Base-by-base conservation (phyloP, 2,888 invertebrate genomes). In the Sinhomidia bicolor region DNA sequence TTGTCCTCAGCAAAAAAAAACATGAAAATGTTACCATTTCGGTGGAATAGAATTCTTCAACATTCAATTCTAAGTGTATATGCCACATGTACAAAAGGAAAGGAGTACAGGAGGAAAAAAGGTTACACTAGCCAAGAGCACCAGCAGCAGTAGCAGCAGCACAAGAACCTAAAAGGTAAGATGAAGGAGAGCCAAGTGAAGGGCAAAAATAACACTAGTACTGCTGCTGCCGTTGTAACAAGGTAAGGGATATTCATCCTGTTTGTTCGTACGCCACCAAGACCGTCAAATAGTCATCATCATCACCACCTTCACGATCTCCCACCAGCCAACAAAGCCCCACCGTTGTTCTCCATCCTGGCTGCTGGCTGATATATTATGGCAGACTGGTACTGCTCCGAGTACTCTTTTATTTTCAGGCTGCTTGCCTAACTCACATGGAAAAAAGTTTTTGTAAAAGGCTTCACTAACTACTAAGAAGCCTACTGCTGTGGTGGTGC, bases 71-170 rank as follows among this genome's bases (percentile, higher is more conserved):
- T 51, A 3, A 3, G 51, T 17, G 1, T 54, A n/a, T 20, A 9
- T 4, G 7, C 36, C 20, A 74, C 60, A 54, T 20, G 60, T 5
- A 47, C 41, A 47, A 6, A 12, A 47, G 3, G 44, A 36, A 29
- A 54, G 14, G 57, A 23, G 23, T 62, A 60, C 41, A 80, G 80
- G 80, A 80, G 44, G 80, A 57, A 80, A 78, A 78, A 80, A 80
- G 60, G 57, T 60, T 44, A 62, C 57, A 54, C n/a, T n/a, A n/a
- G n/a, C n/a, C n/a, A 60, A 80, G 41, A 80, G 80, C n/a, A n/a
- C 80, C 80, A 80, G 9, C 41, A 80, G 62, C 60, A 57, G 12
- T 32, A 57, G 17, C 47, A 47, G 4, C 47, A 51, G 12, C 29
- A 62, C 29, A 62, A 68, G 68, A 32, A 36, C 68, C 68, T 6